A percentile compares a stretch with the other conserved stretches of the same genome.
Conservation (phyloP, 2,888 invertebrate genomes). For the Adelphocoris suturalis region DNA sequence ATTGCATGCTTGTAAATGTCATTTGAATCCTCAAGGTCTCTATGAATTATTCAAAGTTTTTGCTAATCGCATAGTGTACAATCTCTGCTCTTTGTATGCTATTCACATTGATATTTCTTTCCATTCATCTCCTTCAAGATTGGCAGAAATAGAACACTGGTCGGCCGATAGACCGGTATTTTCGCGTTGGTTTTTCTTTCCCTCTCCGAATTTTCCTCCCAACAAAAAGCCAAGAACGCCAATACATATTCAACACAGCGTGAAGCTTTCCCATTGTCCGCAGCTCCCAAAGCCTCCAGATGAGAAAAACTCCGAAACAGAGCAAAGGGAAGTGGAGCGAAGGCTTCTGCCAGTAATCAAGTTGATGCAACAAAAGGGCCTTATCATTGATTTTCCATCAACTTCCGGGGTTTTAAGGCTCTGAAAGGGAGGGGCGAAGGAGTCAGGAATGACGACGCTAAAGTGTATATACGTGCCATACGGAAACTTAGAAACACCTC, state of each 20-base stretch:
- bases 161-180: neutral
- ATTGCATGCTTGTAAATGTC: no score
- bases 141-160: neutral
- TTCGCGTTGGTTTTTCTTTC: neutral
- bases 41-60: no score
- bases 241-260: slow-evolving; percentile 35
- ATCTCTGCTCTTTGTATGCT: neutral
- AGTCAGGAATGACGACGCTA: slow-evolving; percentile 13
- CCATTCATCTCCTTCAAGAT: neutral
- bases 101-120: neutral
- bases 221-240: neutral
- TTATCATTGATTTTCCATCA: slow-evolving; percentile 63
- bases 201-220: neutral
- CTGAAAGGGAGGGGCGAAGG: slow-evolving; percentile 16
- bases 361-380: slow-evolving; percentile 61
- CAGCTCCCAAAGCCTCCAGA: slow-evolving; percentile 4
- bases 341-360: slow-evolving; percentile 51
- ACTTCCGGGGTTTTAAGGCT: slow-evolving; percentile 48
- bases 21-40: no score
- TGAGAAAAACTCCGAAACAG: slow-evolving; percentile 33
- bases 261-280: slow-evolving; percentile 4
- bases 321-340: neutral
- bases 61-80: no score
- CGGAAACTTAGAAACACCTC: neutral
- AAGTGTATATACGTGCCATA: slow-evolving; percentile 28